A percentile compares a stretch with the other conserved stretches of the same genome.
Conservation (phyloP, 2,888 invertebrate genomes). For the Pheosia gnoma region DNA sequence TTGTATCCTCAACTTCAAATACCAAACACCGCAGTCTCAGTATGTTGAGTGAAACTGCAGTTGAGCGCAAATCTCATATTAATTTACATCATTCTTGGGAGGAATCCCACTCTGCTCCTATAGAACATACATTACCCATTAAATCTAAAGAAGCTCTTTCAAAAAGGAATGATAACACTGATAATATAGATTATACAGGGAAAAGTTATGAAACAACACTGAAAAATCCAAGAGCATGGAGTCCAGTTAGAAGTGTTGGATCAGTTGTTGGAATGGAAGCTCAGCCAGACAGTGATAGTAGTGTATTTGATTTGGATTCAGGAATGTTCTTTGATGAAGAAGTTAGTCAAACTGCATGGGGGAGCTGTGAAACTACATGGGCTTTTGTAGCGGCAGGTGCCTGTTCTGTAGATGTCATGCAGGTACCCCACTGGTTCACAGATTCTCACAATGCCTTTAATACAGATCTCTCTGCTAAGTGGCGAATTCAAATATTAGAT, state of each 20-base stretch:
- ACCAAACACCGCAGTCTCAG: conserved; percentile 88
- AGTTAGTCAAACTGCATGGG: conserved; percentile 89
- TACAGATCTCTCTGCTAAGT: conserved; percentile 87
- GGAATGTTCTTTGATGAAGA: conserved; percentile 93
- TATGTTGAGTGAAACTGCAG: conserved; percentile 67
- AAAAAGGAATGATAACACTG: conserved; percentile 64
- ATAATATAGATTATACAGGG: conserved; percentile 83
- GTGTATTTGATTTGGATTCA: conserved; percentile 91
- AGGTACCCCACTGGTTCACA: conserved; percentile 91
- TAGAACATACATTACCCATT: conserved; percentile 87
- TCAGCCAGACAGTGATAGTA: conserved; percentile 93
- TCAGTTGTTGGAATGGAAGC: conserved; percentile 93
- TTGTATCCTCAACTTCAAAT: conserved; percentile 85
- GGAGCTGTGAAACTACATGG: conserved; percentile 92
- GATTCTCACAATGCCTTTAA: conserved; percentile 85
- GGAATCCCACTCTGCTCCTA: conserved; percentile 90
- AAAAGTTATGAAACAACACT: conserved; percentile 89
- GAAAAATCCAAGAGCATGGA: conserved; percentile 94
- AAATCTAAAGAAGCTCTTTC: conserved; percentile 67
- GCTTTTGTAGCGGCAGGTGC: conserved; percentile 92
- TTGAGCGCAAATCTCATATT: conserved; percentile 78
- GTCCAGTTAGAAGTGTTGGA: conserved; percentile 94
- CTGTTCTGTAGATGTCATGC: conserved; percentile 88
- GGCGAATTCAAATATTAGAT: conserved; percentile 90
- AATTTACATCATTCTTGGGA: conserved; percentile 86